Evolutionary conservation across 2,888 invertebrate species (phyloP).

Genomic region (Brachynemurus nebulosus): DNA sequence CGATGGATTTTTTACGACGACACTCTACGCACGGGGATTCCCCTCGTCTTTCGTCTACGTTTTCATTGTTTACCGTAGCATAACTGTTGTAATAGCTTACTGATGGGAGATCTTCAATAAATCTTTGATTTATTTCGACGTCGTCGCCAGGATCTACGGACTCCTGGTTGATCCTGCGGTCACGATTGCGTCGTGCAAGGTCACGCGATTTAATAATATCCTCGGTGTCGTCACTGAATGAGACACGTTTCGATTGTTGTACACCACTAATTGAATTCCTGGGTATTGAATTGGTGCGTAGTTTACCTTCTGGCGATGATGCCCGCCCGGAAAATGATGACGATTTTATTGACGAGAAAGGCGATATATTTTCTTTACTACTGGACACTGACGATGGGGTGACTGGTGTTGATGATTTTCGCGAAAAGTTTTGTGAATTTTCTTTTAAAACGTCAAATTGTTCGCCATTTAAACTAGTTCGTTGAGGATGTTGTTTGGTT

Average conservation of each 20-base stretch:
- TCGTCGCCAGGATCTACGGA: background rate
- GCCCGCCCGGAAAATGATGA: slow-evolving; percentile 4
- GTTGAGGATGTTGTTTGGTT: background rate
- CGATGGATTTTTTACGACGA: no score
- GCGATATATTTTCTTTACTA: slow-evolving; percentile 2
- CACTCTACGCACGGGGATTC: background rate
- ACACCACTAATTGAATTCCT: no score
- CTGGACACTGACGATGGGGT: slow-evolving; percentile 4
- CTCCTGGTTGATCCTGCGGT: background rate
- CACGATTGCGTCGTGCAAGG: background rate
- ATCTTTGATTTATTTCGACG: slow-evolving; percentile 1
- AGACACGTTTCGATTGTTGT: slow-evolving; percentile 3
- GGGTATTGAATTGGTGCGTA: no score
- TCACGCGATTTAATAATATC: slow-evolving; percentile 1
- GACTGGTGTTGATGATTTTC: background rate
- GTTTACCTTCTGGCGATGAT: no score
- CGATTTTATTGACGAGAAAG: background rate
- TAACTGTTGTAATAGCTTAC: slow-evolving; percentile 7
- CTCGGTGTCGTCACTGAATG: slow-evolving; percentile 4
- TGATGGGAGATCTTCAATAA: slow-evolving; percentile 5
- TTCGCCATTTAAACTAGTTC: no score
- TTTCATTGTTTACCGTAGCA: background rate
- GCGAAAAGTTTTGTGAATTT: background rate
- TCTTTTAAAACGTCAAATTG: background rate
- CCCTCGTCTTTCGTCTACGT: background rate